Evolutionary conservation across 2,888 invertebrate genomes (phyloP), one percentile per base, ranked within the genome.

Genomic region (Meloe dianella): DNA sequence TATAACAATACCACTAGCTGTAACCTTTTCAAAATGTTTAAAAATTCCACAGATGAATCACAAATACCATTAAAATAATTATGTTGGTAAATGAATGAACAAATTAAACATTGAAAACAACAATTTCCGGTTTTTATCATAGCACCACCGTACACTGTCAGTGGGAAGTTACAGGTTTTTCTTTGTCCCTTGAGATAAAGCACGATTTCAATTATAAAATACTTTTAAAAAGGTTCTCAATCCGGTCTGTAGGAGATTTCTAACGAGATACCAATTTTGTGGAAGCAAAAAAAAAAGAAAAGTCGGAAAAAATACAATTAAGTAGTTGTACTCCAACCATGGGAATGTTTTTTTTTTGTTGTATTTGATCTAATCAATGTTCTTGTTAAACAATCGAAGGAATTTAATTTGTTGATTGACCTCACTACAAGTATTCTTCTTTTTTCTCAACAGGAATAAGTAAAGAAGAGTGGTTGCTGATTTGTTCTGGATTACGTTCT

Each of bases 381-480:
- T 64, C 27, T 27, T 27, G 27, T 27, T 27, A 27, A n/a, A 27
- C 27, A 27, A 27, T 4, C 2, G 27, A 27, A 27, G 67, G 67
- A 67, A 67, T 67, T 67, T 67, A 67, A 67, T 67, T 67, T 67
- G 64, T 64, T 60, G 64, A 64, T n/a, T 51, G 51, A 61, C 64
- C 61, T 64, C 61, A 57, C 51, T 63, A 57, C 60, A 62, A 66
- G 63, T n/a, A n/a, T n/a, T n/a, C n/a, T n/a, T 61, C 38, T 61
- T 62, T 66, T 60, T 62, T 54, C 35, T 54, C n/a, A n/a, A n/a
- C n/a, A 27, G 27, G 2, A 27, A 27, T 27, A 27, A 27, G 27
- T 2, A 3, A 27, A 27, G 27, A 27, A 27, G 4, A 27, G 27
- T 27, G 4, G 27, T 27, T 27, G 4, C 27, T 27, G 27, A n/a